Evolutionary conservation across 2,888 invertebrate genomes (phyloP).

Genomic region (Parnassius smintheus): DNA sequence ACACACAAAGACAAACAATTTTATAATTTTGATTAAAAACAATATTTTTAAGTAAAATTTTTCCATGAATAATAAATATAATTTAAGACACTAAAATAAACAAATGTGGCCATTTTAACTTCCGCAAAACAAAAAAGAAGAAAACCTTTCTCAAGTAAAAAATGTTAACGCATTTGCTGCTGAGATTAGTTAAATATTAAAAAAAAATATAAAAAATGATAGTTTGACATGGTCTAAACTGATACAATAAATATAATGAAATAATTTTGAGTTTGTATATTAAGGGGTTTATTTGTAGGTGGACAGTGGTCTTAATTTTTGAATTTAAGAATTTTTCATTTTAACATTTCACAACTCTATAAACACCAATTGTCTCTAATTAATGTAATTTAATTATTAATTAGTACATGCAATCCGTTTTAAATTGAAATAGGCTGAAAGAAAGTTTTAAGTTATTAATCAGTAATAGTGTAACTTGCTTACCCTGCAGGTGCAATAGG

Average conservation of each 20-base stretch:
- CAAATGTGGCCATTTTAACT: too few relatives aligned
- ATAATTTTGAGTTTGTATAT: background rate
- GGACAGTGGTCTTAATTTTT: background rate
- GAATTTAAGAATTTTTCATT: background rate
- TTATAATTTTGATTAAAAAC: background rate
- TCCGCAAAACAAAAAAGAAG: too few relatives aligned
- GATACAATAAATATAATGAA: too few relatives aligned
- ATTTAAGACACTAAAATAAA: too few relatives aligned
- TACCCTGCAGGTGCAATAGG: slow-evolving; percentile 76
- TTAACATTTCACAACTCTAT: background rate
- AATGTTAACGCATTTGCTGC: background rate
- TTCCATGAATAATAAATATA: background rate
- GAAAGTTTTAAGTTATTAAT: slow-evolving; percentile 13
- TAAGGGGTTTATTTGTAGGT: background rate
- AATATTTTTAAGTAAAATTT: background rate
- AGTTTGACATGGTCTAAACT: background rate
- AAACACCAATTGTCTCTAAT: slow-evolving; percentile 9
- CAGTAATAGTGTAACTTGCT: slow-evolving; percentile 32
- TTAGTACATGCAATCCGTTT: background rate
- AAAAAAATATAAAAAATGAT: background rate
- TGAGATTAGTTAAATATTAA: background rate
- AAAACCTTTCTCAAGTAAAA: background rate
- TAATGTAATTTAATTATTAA: background rate
- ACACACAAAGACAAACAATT: slow-evolving; percentile 38
- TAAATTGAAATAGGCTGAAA: background rate